Conservation (phyloP, 2,888 invertebrate genomes). For the Vesta saturnalis region DNA sequence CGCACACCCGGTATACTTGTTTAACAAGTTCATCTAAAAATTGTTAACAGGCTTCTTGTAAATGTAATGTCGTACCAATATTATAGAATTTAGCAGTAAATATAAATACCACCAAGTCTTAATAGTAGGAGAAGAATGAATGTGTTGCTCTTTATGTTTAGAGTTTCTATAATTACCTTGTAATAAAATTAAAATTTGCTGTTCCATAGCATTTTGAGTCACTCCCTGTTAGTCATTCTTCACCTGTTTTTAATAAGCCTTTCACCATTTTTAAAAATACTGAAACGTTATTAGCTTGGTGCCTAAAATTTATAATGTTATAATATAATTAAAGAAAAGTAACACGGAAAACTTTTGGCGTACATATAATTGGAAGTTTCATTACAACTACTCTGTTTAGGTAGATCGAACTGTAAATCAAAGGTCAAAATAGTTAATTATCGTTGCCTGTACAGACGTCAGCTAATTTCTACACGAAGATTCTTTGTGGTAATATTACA, state of each 20-base stretch:
- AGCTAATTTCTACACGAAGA: not conserved
- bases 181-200: constrained; percentile 6
- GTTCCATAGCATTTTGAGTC: not conserved
- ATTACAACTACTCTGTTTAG: not conserved
- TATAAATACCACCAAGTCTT: not conserved
- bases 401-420: not conserved
- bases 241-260: not conserved
- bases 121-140: not conserved
- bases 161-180: constrained; percentile 6
- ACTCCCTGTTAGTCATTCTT: not conserved
- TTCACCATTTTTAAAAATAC: not conserved
- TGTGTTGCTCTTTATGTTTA: not conserved
- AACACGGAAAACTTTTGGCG: too few species aligned
- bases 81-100: too few species aligned
- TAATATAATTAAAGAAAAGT: too few species aligned
- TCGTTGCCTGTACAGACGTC: not conserved
- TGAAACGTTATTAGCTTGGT: too few species aligned
- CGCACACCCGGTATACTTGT: too few species aligned
- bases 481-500: constrained; percentile 4
- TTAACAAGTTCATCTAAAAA: too few species aligned
- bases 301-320: too few species aligned
- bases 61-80: too few species aligned
- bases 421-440: not conserved
- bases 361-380: too few species aligned
- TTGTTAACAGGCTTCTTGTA: too few species aligned